Conservation (phyloP, 2,113 vertebrate genomes). For the Colinus virginianus region DNA sequence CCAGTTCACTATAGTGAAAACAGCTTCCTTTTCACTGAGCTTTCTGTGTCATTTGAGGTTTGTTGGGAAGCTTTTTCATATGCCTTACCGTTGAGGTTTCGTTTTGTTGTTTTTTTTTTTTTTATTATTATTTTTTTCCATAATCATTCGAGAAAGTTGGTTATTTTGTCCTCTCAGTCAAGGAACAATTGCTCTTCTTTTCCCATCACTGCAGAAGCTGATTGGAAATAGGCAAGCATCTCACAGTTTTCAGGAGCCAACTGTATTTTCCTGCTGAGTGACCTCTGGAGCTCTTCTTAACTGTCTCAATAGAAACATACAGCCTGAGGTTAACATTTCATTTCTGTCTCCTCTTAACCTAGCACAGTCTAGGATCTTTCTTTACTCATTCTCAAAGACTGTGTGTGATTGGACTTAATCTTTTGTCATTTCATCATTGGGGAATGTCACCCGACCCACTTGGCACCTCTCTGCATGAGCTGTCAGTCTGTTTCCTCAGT, state of each 20-base stretch:
- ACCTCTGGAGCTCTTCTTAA: neutral
- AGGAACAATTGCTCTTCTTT: slow-evolving; percentile 44
- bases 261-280: neutral
- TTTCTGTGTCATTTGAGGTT: neutral
- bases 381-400: neutral
- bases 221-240: neutral
- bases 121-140: neutral
- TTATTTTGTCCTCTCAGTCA: slow-evolving; percentile 3
- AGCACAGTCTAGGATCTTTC: neutral
- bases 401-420: neutral
- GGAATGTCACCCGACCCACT: neutral
- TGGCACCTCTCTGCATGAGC: neutral
- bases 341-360: neutral
- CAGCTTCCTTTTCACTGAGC: neutral
- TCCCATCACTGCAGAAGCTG: slow-evolving; percentile 12
- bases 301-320: neutral
- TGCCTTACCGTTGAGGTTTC: neutral
- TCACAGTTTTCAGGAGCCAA: neutral
- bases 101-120: neutral
- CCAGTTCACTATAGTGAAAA: neutral
- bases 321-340: neutral
- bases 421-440: neutral
- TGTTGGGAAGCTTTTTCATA: slow-evolving; percentile 9
- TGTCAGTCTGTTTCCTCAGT: neutral
- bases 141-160: neutral